Evolutionary conservation across 2,888 invertebrate genomes (phyloP).

Genomic region (Eledone cirrhosa): DNA sequence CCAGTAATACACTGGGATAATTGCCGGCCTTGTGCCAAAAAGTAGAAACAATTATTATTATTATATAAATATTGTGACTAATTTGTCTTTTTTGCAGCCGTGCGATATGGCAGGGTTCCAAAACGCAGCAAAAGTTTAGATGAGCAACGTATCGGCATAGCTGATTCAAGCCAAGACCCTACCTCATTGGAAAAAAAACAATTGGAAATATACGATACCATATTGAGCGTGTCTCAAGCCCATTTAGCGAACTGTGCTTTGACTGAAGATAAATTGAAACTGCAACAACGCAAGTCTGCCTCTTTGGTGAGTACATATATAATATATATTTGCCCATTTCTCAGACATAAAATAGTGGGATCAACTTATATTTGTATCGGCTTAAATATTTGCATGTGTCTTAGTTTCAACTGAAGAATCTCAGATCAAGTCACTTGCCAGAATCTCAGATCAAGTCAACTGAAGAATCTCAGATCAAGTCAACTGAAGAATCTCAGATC

Average conservation of each 20-base stretch:
- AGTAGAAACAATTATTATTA: no score
- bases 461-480: no score
- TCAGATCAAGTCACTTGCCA: no score
- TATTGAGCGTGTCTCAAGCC: constrained; percentile 80
- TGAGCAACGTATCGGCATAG: constrained; percentile 63
- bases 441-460: no score
- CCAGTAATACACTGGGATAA: no score
- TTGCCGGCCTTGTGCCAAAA: no score
- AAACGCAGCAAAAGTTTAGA: constrained; percentile 88
- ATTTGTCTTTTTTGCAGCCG: constrained; percentile 71
- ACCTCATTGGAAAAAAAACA: constrained; percentile 66
- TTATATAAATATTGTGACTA: no score
- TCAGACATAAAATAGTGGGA: no score
- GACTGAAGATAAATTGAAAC: constrained; percentile 83
- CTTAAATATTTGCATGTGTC: no score
- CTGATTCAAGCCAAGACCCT: constrained; percentile 55
- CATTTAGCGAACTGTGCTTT: constrained; percentile 89
- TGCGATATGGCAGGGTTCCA: constrained; percentile 94
- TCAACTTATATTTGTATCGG: no score
- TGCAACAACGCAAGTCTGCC: constrained; percentile 77
- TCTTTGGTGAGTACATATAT: constrained; percentile 69
- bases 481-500: no score
- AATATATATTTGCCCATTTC: background rate
- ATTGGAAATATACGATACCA: constrained; percentile 80
- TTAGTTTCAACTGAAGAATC: no score